A percentile compares a stretch with the other conserved stretches of the same genome.
phyloP scores from a whole-genome alignment of 2,888 invertebrate genomes.

The Cryptus armator region DNA sequence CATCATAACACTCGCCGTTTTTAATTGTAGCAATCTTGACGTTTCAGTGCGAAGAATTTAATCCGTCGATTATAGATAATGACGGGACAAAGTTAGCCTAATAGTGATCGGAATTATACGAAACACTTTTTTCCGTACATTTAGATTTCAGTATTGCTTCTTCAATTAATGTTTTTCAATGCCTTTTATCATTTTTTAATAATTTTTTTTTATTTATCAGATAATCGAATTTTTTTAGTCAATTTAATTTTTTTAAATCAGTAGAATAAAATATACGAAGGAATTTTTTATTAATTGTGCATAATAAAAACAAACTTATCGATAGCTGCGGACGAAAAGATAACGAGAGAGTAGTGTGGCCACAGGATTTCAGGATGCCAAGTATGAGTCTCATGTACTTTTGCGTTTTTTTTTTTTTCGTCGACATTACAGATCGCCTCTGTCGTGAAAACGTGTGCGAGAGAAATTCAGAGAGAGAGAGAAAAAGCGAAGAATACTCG shows the following conservation, averaged over 20 bases:
- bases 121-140: not conserved
- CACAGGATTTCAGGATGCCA: not conserved
- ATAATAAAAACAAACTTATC: not conserved
- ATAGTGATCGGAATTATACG: not conserved
- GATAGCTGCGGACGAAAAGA: not conserved
- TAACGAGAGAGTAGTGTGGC: not conserved
- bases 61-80: conserved; percentile 10
- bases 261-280: too few species aligned
- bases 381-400: conserved; percentile 10
- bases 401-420: not conserved
- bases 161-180: not conserved
- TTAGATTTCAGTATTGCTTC: not conserved
- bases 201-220: too few species aligned
- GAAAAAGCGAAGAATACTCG: conserved; percentile 75
- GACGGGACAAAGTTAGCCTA: not conserved
- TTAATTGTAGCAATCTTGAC: not conserved
- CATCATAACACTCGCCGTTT: not conserved
- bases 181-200: not conserved
- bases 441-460: conserved; percentile 18
- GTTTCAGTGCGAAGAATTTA: not conserved
- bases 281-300: not conserved
- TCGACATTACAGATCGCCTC: conserved; percentile 20
- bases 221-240: not conserved
- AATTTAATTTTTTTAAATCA: not conserved
- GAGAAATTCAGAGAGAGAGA: not conserved